Base-by-base conservation (phyloP, 2,888 invertebrate species). In the Germaria angustata region DNA sequence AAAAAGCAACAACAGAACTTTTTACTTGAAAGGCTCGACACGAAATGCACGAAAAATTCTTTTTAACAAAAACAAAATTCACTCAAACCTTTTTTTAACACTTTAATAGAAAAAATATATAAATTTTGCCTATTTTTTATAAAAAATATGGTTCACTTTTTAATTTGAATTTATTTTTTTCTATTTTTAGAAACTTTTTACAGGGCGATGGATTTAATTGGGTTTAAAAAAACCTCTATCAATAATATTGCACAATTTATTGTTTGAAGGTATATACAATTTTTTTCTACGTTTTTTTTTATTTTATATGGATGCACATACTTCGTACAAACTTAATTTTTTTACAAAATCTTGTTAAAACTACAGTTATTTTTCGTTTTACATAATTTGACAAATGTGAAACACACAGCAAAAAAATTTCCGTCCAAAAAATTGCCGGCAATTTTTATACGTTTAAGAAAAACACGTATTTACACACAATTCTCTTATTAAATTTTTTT, bases 351-450 rank as follows among this genome's bases (percentile, higher is more conserved):
- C 55, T 39, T 15, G 20, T 20, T 17, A 39, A 49, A 68, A 46
- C 13, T 44, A 73, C 73, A 68, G 80, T 80, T 80, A 80, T 2
- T 44, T 73, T 66, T 72, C 46, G 11, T 7, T 65, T 57, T 20
- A 22, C n/a, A n/a, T n/a, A n/a, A 9, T 53, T 49, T 11, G 59
- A 34, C 17, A 53, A 61, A 59, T 6, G 13, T 15, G n/a, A 66
- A 39, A 20, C 49, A 13, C 68, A 73, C 41, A 76, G 51, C 4
- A 61, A 41, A 53, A 73, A 61, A 73, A 53, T 44, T 71, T 76
- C 80, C 80, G 80, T 76, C 71, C 71, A 75, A 28, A 76, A 8
- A 63, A 75, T 72, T 72, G 81, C 77, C 80, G 76, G 80, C 77
- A 77, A 81, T 72, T 66, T 44, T 65, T 65, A 17, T 36, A 46